A percentile compares a stretch with the other conserved stretches of the same genome.
Evolutionary conservation across 2,888 invertebrate species (phyloP).

Genomic region (Dryobotodes eremita): DNA sequence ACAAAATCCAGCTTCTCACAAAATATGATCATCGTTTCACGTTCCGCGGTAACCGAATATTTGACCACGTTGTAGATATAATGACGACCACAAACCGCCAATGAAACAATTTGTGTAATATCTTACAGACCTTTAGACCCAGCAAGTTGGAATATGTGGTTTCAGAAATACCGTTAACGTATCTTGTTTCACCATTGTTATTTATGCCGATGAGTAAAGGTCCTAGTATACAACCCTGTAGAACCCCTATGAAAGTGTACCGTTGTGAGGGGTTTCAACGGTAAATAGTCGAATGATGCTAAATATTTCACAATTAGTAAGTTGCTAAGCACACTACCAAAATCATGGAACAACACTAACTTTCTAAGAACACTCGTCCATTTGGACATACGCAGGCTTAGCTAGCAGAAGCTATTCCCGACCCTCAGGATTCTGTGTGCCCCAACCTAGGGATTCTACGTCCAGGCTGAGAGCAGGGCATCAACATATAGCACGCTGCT

Average conservation of each 20-base stretch:
- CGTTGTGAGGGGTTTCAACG: too few species aligned
- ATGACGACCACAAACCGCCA: conserved; percentile 50
- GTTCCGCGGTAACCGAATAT: conserved; percentile 55
- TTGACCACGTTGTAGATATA: conserved; percentile 35
- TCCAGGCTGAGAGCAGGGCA: too few species aligned
- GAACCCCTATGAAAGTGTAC: neutral
- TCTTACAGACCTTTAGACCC: conserved; percentile 7
- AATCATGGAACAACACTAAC: too few species aligned
- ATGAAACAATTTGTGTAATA: conserved; percentile 45
- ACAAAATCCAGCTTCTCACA: conserved; percentile 34
- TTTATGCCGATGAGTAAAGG: neutral
- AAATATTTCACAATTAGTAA: too few species aligned
- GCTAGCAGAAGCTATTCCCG: too few species aligned
- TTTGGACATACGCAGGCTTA: too few species aligned
- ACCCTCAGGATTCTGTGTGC: too few species aligned
- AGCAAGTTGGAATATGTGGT: conserved; percentile 13
- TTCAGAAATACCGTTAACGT: neutral
- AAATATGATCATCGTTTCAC: conserved; percentile 20
- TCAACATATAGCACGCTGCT: too few species aligned
- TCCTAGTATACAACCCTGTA: neutral
- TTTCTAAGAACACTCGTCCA: too few species aligned
- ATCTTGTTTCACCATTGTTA: neutral
- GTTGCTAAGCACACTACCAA: too few species aligned
- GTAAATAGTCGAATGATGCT: too few species aligned
- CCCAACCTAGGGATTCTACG: too few species aligned